Evolutionary conservation across 2,797 vertebrate species (phyloP), one percentile per base, ranked within the genome.

Genomic region (Enteromius thamalakanensis): DNA sequence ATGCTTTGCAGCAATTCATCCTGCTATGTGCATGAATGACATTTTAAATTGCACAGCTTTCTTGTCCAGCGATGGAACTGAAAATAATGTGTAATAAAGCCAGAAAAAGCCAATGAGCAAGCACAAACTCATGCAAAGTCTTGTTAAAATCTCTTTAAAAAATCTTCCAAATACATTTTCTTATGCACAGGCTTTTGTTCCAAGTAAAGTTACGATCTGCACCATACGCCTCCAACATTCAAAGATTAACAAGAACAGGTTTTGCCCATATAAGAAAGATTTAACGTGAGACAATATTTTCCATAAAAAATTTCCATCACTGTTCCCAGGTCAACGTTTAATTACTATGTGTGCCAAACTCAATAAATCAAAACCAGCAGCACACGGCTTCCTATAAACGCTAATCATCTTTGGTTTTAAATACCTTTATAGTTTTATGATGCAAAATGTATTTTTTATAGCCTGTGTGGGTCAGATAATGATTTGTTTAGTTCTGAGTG

Each of bases 401-500:
- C 70, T 69, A 79, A 74, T 77, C 21, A 79, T 37, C 68, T 45
- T 68, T 60, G 15, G 4, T 51, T 76, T 74, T 26, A 69, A 40
- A 76, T 29, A 21, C 14, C 26, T 51, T 67, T 67, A 70, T 32
- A 19, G n/a, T 15, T 58, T 71, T 71, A 81, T 58, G 19, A 47
- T 2, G 32, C n/a, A 53, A 70, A 62, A 40, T 64, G 0, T 9
- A 51, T n/a, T 6, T 6, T 14, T 60, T 17, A 67, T 49, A 47
- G 51, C 47, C 32, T 53, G 40, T 71, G 65, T 49, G 10, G n/a
- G 58, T 12, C 49, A 58, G 7, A 17, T 19, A 60, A 42, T 12
- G 42, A 49, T 45, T 80, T 58, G 62, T 77, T 81, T 34, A 55
- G 40, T 53, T 23, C 34, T 67, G 17, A 76, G 21, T 88, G 84